Evolutionary conservation across 2,113 vertebrate genomes (phyloP), one percentile per base, ranked within the genome.

Genomic region (Vulpes lagopus): DNA sequence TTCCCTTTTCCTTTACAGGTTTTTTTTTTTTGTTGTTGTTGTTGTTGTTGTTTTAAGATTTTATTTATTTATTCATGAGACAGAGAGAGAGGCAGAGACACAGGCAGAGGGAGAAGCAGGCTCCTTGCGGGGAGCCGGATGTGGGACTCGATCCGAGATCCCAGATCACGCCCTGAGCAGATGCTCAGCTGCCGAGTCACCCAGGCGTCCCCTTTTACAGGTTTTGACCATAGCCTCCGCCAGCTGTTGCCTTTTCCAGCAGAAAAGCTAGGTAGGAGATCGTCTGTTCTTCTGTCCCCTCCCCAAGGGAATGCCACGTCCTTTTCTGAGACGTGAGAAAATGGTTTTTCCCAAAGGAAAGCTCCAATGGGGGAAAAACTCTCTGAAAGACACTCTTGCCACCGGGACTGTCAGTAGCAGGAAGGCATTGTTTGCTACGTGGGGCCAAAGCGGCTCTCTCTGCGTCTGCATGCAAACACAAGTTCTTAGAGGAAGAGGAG

Each of bases 261-360:
- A 67, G 81, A 90, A 92, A 11, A 17, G 15, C 57, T 10, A 35
- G 49, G 38, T 14, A 2, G 9, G 7, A 32, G 57, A 73, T 90
- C 10, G 4, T 81, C 84, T 89, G 53, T 55, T 95, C n/a, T 82
- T 81, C 84, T 94, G 53, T 55, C 94, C 30, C 78, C 35, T 89
- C 27, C 32, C 23, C 65, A 78, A 35, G 17, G 15, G 87, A 38
- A 49, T 16, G 8, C 79, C 35, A 43, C 25, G 49, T 86, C 49
- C 62, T 89, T 86, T 78, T 59, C 43, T 4, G 16, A 87, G 81
- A 95, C 49, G 55, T 0, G 10, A 92, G 83, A 86, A 92, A 94
- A 78, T 38, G 65, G 38, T 57, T 74, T 90, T 78, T 78, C 87
- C 64, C 49, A 4, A 32, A 88, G 49, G 80, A 25, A 81, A 80